Evolutionary conservation across 2,797 vertebrate genomes (phyloP), one percentile per base, ranked within the genome.

Genomic region (Threskiornis aethiopicus): DNA sequence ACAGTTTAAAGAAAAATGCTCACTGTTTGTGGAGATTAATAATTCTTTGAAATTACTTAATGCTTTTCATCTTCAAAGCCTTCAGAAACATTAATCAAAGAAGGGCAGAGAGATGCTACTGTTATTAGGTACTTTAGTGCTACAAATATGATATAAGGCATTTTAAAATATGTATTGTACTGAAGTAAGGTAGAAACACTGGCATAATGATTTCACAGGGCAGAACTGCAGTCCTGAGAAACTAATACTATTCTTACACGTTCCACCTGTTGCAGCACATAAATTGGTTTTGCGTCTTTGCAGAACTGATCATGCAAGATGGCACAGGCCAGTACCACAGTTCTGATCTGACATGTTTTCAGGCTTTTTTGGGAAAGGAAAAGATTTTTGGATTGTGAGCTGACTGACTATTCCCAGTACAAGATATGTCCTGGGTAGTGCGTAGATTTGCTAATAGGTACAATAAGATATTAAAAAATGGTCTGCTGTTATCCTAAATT

Each of bases 211-310:
- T 11, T 8, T 25, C 52, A 24, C 28, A 2, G 41, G 2, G 33
- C 33, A 22, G 65, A 66, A 6, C 37, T 42, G 61, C 62, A 54
- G 29, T 17, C 25, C 47, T 41, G 15, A 11, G 57, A 16, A 37
- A 18, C n/a, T 13, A 4, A 2, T 3, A 7, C 24, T 10, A 5
- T 39, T n/a, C 77, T 61, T 31, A 16, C 13, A 0, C 5, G 20
- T 26, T 33, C 35, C 35, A 16, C 37, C 35, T 29, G 46, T 24
- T 28, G 37, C 52, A 55, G 52, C 17, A 26, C 25, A 10, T 24
- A 15, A 22, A 37, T 5, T 41, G 26, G 15, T 1, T 16, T 5
- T 35, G 72, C 52, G 49, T 11, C 84, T 80, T 21, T 69, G 80
- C 55, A 69, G 47, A 42, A 5, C 49, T 52, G 14, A 31, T 21